A percentile compares a stretch with the other conserved stretches of the same genome.
These are phyloP conservation scores for Boleophthalmus pectinirostris DNA, from an alignment of 2,113 vertebrate genomes.

Conservation along the genomic window DNA sequence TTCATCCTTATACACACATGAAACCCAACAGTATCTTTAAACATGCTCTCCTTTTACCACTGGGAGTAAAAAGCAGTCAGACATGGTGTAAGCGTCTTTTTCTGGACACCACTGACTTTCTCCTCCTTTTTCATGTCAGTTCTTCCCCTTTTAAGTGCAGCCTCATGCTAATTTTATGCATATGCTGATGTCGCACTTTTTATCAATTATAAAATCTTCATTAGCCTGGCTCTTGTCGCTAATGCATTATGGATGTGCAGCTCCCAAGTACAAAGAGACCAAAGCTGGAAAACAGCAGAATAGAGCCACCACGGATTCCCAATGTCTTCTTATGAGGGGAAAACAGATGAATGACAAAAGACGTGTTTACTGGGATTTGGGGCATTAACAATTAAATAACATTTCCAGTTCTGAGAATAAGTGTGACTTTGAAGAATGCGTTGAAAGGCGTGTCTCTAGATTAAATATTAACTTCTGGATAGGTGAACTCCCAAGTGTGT, in stretches of 20 bases:
- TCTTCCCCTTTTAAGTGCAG: constrained; percentile 26
- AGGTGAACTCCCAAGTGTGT: not conserved
- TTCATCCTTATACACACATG: not conserved
- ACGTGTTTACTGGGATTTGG: constrained; percentile 28
- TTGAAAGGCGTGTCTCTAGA: constrained; percentile 4
- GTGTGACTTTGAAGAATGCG: not conserved
- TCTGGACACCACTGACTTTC: not conserved
- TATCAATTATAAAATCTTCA: constrained; percentile 65
- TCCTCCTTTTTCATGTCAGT: constrained; percentile 9
- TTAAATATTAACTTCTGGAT: not conserved
- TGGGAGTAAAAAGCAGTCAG: not conserved
- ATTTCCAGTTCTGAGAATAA: constrained; percentile 11
- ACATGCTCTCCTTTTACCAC: constrained; percentile 1
- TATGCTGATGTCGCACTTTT: constrained; percentile 63
- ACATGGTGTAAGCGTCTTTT: not conserved
- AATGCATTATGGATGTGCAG: constrained; percentile 60
- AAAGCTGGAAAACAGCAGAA: constrained; percentile 17
- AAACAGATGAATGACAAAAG: constrained; percentile 10
- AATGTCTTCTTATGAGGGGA: constrained; percentile 28
- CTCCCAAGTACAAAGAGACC: constrained; percentile 56
- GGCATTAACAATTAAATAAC: constrained; percentile 14
- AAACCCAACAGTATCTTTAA: not conserved
- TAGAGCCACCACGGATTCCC: not conserved
- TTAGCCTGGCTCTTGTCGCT: constrained; percentile 59
- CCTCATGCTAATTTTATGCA: constrained; percentile 49